Percentiles rank a stretch among this genome's conserved stretches.
Conservation (phyloP, 2,888 invertebrate genomes). For the Pheosia gnoma region DNA sequence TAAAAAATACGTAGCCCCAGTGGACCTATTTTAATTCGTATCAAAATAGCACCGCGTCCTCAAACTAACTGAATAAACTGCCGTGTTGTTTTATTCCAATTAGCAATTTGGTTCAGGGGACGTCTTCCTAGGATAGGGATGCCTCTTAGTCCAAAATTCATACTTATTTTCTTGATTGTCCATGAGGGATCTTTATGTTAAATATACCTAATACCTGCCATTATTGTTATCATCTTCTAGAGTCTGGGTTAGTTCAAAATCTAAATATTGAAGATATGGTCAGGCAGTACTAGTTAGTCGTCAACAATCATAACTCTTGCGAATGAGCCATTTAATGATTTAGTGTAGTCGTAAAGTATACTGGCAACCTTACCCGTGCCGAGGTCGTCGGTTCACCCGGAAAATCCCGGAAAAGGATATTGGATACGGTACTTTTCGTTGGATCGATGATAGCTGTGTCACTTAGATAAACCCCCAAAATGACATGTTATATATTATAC, state of each 20-base stretch:
- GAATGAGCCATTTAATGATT: too few relatives aligned
- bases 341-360: background rate
- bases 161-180: too few relatives aligned
- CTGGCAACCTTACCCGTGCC: background rate
- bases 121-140: conserved; percentile 1
- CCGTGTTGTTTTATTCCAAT: conserved; percentile 17
- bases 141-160: too few relatives aligned
- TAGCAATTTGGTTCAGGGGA: conserved; percentile 14
- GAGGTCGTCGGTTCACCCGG: background rate
- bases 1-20: conserved; percentile 8
- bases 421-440: background rate
- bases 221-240: too few relatives aligned
- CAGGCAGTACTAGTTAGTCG: too few relatives aligned
- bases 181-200: too few relatives aligned
- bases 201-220: too few relatives aligned
- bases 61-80: conserved; percentile 1
- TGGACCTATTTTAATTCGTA: conserved; percentile 7
- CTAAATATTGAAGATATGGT: too few relatives aligned
- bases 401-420: background rate
- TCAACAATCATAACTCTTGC: too few relatives aligned
- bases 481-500: background rate
- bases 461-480: background rate
- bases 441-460: background rate
- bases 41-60: background rate
- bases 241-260: too few relatives aligned